phyloP scores from a whole-genome alignment of 2,797 vertebrate species.

The Heterohyrax brucei region DNA sequence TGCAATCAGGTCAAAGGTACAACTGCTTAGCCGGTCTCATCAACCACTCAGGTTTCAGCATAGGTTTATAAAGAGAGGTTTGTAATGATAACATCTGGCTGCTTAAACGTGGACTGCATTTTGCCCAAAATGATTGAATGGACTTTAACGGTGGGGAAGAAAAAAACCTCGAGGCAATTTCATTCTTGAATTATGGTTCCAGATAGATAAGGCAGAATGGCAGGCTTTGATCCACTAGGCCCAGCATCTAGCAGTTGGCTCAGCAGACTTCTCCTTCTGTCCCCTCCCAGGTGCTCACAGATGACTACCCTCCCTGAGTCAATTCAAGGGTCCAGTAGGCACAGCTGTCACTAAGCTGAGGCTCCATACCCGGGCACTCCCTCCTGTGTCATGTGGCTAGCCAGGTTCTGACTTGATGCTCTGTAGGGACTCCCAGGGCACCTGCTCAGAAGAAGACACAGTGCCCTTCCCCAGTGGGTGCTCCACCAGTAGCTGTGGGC shows the following conservation, averaged over 20 bases:
- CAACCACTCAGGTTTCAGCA: slow-evolving; percentile 94
- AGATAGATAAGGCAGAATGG: slow-evolving; percentile 89
- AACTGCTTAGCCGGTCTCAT: slow-evolving; percentile 95
- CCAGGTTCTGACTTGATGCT: slow-evolving; percentile 37
- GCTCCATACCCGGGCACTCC: neutral
- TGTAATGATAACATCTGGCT: slow-evolving; percentile 94
- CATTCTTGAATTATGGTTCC: slow-evolving; percentile 90
- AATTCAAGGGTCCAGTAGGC: neutral
- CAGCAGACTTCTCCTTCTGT: slow-evolving; percentile 83
- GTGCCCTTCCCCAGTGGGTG: neutral
- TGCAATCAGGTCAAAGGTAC: slow-evolving; percentile 94
- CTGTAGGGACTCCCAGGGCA: neutral
- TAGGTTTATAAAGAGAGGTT: slow-evolving; percentile 93
- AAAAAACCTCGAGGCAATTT: slow-evolving; percentile 89
- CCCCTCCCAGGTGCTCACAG: slow-evolving; percentile 53
- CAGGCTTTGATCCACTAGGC: slow-evolving; percentile 89
- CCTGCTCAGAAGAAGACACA: neutral
- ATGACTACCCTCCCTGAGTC: slow-evolving; percentile 72
- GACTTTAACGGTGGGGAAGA: slow-evolving; percentile 92
- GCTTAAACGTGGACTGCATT: slow-evolving; percentile 89
- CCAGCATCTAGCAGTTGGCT: slow-evolving; percentile 78
- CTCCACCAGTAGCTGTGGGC: neutral
- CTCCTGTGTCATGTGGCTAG: neutral
- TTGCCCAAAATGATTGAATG: slow-evolving; percentile 90
- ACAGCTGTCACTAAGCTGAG: slow-evolving; percentile 36